Evolutionary conservation across 2,113 vertebrate genomes (phyloP), one percentile per base, ranked within the genome.

Genomic region (Halichoeres trimaculatus): DNA sequence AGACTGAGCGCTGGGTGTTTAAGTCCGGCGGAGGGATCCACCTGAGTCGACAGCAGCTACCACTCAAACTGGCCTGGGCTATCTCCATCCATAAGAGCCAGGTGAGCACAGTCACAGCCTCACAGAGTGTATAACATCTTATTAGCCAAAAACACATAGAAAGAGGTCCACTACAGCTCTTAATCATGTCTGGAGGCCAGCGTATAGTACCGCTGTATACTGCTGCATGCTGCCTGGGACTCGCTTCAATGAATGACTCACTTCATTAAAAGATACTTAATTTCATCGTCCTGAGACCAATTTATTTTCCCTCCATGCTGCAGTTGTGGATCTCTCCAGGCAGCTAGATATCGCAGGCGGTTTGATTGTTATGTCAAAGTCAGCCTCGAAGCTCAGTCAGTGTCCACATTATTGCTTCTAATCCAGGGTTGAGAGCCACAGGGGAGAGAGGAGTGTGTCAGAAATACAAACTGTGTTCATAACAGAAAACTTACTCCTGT

Each of bases 21-120:
- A 97, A 97, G 80, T 93, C 93, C 0, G 82, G 88, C 0, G 93
- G 95, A 19, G 96, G 96, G 38, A 70, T 94, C 69, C 91, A 95
- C 58, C 83, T 99, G 78, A 97, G 94, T 85, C 95, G 97, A 19
- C 95, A 95, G 78, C 98, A 99, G 88, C 87, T 99, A 58, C 98
- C 98, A 2, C 93, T 99, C 79, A 98, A 96, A 88, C 89, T 99
- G 70, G 98, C 98, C 66, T 99, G 98, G 97, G 97, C 97, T 26
- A 96, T 99, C 80, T 99, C 98, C 74, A 99, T 99, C 90, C 98
- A 99, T 88, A 99, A 99, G 89, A 99, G 97, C 84, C 97, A 99
- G 94, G 98, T 98, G 74, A 63, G 92, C 3, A 1, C 30, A 30
- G 30, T 26, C 26, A 8, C 17, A 22, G 19, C 10, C 53, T 2